These are phyloP conservation scores for Taphrorychus bicolor DNA, from an alignment of 2,888 invertebrate genomes.

Conservation along the genomic window DNA sequence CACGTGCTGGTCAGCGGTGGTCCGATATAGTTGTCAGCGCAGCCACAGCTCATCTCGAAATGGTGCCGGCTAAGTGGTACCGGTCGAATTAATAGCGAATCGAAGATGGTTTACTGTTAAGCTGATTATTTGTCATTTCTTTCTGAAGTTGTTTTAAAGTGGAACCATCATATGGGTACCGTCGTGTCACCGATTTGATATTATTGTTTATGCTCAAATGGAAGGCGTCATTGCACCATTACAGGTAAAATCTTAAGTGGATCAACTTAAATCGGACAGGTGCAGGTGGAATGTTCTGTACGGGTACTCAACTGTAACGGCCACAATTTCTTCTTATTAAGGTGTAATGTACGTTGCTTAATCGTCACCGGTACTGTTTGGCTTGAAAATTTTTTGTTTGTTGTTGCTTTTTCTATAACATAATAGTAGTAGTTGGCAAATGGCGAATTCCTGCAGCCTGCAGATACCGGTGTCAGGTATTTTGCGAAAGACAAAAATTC, in stretches of 20 bases:
- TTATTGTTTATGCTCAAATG: neutral
- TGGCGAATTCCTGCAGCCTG: too few relatives aligned
- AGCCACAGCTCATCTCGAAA: slow-evolving; percentile 57
- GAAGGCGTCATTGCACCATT: too few relatives aligned
- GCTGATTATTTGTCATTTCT: neutral
- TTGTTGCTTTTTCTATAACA: neutral
- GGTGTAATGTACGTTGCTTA: neutral
- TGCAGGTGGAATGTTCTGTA: neutral
- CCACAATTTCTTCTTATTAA: neutral
- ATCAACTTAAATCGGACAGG: neutral
- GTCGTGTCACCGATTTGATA: too few relatives aligned
- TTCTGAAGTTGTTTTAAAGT: too few relatives aligned
- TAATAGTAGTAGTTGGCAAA: neutral
- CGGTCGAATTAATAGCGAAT: neutral
- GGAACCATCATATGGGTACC: too few relatives aligned
- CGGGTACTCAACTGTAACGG: neutral
- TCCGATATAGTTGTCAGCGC: slow-evolving; percentile 65
- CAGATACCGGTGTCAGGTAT: too few relatives aligned
- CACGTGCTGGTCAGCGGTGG: slow-evolving; percentile 65
- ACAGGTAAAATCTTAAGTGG: too few relatives aligned
- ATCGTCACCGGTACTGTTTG: neutral
- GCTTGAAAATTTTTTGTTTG: neutral
- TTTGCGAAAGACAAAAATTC: too few relatives aligned
- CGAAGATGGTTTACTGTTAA: neutral
- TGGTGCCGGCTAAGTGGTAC: neutral